phyloP scores from a whole-genome alignment of 30 jellyfish, hydroid and myxozoan genomes.

The Turritopsis rubra region DNA sequence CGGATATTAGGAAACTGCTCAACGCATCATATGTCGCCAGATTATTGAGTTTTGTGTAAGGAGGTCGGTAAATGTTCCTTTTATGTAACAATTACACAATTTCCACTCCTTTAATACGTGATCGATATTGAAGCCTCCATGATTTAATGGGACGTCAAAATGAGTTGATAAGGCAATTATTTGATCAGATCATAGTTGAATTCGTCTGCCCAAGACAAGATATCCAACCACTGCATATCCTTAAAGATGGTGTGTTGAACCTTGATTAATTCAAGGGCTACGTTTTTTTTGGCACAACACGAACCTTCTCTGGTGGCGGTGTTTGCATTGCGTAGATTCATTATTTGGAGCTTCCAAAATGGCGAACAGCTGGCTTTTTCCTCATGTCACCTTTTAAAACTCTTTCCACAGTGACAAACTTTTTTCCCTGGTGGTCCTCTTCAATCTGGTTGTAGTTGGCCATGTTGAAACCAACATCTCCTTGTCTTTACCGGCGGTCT shows the following conservation, averaged over 20 bases:
- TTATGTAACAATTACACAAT: neutral
- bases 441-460: too few species aligned
- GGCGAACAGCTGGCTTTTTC: neutral
- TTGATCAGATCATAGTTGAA: neutral
- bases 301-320: neutral
- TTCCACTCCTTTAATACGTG: neutral
- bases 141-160: slow-evolving; percentile 6
- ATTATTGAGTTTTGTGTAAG: neutral
- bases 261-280: neutral
- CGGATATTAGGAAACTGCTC: neutral
- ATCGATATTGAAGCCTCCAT: neutral
- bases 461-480: too few species aligned
- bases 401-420: neutral
- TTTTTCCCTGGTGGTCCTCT: neutral
- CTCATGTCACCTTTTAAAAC: neutral
- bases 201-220: neutral
- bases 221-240: neutral
- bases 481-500: too few species aligned
- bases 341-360: neutral
- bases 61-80: neutral
- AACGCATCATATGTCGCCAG: neutral
- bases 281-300: neutral
- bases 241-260: neutral
- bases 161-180: slow-evolving; percentile 1
- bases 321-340: neutral